Conservation (phyloP, 2,113 vertebrate species). For the Cercopithecus mona region DNA sequence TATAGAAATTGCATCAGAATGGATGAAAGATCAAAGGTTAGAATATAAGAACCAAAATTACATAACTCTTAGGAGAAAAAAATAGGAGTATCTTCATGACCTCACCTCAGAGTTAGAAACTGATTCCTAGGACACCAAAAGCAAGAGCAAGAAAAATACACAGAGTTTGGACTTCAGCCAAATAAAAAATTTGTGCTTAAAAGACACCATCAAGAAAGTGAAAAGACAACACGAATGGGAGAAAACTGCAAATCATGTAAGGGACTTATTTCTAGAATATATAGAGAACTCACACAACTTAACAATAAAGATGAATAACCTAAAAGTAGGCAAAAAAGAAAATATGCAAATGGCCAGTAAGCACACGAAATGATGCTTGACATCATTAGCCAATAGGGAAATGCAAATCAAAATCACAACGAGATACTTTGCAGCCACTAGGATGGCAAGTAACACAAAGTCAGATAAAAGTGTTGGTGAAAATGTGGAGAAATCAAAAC, state of each 20-base stretch:
- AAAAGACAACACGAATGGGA: background rate
- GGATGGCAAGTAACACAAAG: conserved; percentile 26
- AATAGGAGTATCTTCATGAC: background rate
- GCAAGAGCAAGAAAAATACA: background rate
- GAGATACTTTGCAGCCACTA: background rate
- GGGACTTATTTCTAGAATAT: background rate
- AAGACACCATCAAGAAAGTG: background rate
- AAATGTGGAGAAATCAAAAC: background rate
- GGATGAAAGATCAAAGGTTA: background rate
- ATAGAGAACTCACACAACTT: background rate
- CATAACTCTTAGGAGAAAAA: background rate
- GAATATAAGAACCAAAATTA: background rate
- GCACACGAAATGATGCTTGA: background rate
- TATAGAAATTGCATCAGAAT: background rate
- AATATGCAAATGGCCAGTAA: background rate
- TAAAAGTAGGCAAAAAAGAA: background rate
- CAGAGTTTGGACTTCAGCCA: background rate
- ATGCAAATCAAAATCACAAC: conserved; percentile 14
- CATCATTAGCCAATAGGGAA: background rate
- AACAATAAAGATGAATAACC: background rate
- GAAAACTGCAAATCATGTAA: background rate
- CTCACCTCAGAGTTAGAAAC: background rate
- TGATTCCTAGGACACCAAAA: background rate
- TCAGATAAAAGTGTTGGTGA: background rate
- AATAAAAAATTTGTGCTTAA: background rate